Evolutionary conservation across 1,140 invertebrate species (phyloP).

Genomic region (Hycleus cichorii): DNA sequence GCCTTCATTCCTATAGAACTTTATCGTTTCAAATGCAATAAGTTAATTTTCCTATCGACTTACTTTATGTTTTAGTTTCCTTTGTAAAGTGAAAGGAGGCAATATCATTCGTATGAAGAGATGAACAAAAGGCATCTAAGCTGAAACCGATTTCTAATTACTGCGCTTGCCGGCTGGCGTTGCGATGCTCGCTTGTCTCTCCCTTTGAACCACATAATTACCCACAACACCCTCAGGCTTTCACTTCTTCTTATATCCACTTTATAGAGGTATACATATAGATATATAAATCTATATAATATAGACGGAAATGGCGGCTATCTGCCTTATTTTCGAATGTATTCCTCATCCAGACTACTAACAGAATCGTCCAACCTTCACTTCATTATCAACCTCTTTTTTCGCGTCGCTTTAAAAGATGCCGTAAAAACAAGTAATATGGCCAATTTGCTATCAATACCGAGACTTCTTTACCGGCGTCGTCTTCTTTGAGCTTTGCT

Average conservation of each 20-base stretch:
- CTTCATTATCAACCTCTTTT: too few relatives aligned
- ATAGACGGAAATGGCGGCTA: too few relatives aligned
- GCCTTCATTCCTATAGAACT: not conserved
- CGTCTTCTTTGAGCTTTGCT: too few relatives aligned
- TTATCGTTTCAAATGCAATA: conserved; percentile 8
- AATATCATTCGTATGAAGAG: conserved; percentile 21
- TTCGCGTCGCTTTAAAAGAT: too few relatives aligned
- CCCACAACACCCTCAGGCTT: conserved; percentile 28
- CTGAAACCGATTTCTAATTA: conserved; percentile 28
- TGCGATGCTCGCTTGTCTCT: conserved; percentile 21
- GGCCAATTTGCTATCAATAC: too few relatives aligned
- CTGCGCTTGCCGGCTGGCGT: conserved; percentile 19
- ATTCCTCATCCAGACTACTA: too few relatives aligned
- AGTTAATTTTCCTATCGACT: conserved; percentile 17
- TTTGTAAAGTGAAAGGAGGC: conserved; percentile 14
- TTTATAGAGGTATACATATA: too few relatives aligned
- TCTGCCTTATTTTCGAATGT: too few relatives aligned
- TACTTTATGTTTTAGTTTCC: conserved; percentile 20
- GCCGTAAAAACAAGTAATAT: too few relatives aligned
- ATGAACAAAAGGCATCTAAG: conserved; percentile 20
- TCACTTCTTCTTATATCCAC: conserved; percentile 3
- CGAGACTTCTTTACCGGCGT: too few relatives aligned
- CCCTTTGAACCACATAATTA: conserved; percentile 33
- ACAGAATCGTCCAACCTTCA: too few relatives aligned
- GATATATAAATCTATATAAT: too few relatives aligned